phyloP scores from a whole-genome alignment of 2,888 invertebrate genomes.

The Megaustenia siamemsis region DNA sequence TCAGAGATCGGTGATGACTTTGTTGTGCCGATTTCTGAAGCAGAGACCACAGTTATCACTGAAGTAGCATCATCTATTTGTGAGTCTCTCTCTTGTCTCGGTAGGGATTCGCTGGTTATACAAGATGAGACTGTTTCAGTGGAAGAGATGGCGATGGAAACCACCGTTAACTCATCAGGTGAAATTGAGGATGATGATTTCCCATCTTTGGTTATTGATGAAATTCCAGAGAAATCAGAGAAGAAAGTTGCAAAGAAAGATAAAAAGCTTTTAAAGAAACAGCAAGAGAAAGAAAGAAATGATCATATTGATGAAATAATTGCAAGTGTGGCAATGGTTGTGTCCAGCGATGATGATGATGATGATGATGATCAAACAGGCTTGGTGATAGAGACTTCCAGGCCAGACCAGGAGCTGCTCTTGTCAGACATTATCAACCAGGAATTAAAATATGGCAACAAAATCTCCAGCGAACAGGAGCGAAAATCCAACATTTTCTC shows the following conservation, averaged over 20 bases:
- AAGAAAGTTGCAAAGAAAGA: slow-evolving; percentile 44
- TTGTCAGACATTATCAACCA: slow-evolving; percentile 50
- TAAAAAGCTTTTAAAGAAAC: slow-evolving; percentile 53
- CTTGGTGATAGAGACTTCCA: slow-evolving; percentile 32
- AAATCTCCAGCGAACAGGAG: slow-evolving; percentile 26
- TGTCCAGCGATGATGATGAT: slow-evolving; percentile 51
- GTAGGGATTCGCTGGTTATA: neutral
- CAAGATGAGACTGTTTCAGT: slow-evolving; percentile 23
- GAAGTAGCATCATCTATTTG: slow-evolving; percentile 23
- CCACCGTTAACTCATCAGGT: slow-evolving; percentile 46
- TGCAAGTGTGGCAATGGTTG: slow-evolving; percentile 50
- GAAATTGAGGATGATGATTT: slow-evolving; percentile 53
- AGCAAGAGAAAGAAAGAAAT: slow-evolving; percentile 50
- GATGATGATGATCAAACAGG: slow-evolving; percentile 14
- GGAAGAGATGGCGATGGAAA: slow-evolving; percentile 21
- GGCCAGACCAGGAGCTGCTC: slow-evolving; percentile 33
- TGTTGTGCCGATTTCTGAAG: slow-evolving; percentile 53
- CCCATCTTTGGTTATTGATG: slow-evolving; percentile 53
- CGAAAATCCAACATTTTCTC: slow-evolving; percentile 31
- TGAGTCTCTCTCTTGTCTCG: neutral
- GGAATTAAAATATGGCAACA: slow-evolving; percentile 46
- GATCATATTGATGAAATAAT: slow-evolving; percentile 57
- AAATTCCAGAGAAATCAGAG: slow-evolving; percentile 48
- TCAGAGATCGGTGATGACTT: slow-evolving; percentile 40
- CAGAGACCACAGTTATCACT: slow-evolving; percentile 51